A percentile compares a stretch with the other conserved stretches of the same genome.
Conservation (phyloP, 2,888 invertebrate species). For the Rhagonycha fulva region DNA sequence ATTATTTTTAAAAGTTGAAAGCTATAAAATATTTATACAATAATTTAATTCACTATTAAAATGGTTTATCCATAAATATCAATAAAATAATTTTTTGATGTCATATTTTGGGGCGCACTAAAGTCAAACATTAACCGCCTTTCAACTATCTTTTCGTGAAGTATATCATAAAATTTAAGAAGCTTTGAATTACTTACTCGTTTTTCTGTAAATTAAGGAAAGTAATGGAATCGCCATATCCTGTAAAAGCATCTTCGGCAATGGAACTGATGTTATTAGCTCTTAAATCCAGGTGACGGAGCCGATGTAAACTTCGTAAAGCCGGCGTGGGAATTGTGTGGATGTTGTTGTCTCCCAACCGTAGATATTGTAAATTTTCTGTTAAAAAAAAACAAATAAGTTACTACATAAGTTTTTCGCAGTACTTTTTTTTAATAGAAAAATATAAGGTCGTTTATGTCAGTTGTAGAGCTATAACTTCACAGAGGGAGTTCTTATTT, state of each 20-base stretch:
- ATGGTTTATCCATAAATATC: too few species aligned
- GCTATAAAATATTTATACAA: too few species aligned
- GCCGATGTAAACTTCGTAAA: conserved; percentile 77
- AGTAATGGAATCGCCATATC: conserved; percentile 90
- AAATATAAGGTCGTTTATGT: not conserved
- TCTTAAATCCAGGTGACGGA: conserved; percentile 86
- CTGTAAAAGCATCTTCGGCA: conserved; percentile 84
- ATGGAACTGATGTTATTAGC: conserved; percentile 86
- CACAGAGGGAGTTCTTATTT: not conserved
- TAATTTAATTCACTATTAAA: too few species aligned
- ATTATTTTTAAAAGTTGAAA: too few species aligned
- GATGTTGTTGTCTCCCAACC: conserved; percentile 86
- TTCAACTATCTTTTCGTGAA: not conserved
- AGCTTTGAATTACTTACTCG: conserved; percentile 70
- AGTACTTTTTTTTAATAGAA: not conserved
- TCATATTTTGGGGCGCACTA: not conserved
- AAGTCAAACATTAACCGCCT: not conserved
- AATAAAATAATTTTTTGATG: too few species aligned
- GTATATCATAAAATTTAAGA: not conserved
- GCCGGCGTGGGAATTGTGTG: conserved; percentile 86
- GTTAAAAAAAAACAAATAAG: conserved; percentile 41
- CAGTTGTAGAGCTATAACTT: not conserved
- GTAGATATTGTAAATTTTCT: conserved; percentile 90
- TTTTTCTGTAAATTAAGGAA: conserved; percentile 91
- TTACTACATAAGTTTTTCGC: not conserved